Evolutionary conservation across 2,888 invertebrate genomes (phyloP).

Genomic region (Neria commutata): DNA sequence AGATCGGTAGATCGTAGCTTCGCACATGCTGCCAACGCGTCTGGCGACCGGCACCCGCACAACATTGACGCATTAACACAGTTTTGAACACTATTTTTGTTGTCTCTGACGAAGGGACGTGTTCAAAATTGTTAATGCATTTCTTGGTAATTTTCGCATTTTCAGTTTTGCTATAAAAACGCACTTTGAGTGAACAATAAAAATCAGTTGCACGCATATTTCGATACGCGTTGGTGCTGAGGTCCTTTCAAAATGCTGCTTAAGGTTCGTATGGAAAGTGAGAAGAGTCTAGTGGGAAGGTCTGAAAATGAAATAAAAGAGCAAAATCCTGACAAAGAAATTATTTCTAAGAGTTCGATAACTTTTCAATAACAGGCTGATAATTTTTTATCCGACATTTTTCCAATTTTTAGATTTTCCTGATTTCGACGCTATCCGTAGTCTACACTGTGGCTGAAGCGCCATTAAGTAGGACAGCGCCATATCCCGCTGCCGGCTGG

Average conservation of each 20-base stretch:
- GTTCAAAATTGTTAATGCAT: background rate
- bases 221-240: slow-evolving; percentile 12
- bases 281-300: background rate
- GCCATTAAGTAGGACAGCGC: slow-evolving; percentile 37
- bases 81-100: slow-evolving; percentile 1
- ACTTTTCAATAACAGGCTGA: background rate
- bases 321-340: background rate
- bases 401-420: slow-evolving; percentile 33
- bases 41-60: background rate
- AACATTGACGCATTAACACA: background rate
- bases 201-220: slow-evolving; percentile 34
- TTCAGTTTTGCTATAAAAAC: slow-evolving; percentile 44
- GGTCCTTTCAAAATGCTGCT: slow-evolving; percentile 32
- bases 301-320: background rate
- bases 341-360: background rate
- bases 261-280: slow-evolving; percentile 30
- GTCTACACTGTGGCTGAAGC: slow-evolving; percentile 37
- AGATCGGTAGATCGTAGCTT: too few species aligned
- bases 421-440: slow-evolving; percentile 29
- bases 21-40: background rate
- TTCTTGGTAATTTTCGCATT: too few species aligned
- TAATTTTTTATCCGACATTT: background rate
- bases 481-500: slow-evolving; percentile 61
- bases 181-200: slow-evolving; percentile 32
- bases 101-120: background rate